These are phyloP conservation scores for Oscheius sp. DNA, from an alignment of 2,888 invertebrate genomes.

Conservation along the genomic window DNA sequence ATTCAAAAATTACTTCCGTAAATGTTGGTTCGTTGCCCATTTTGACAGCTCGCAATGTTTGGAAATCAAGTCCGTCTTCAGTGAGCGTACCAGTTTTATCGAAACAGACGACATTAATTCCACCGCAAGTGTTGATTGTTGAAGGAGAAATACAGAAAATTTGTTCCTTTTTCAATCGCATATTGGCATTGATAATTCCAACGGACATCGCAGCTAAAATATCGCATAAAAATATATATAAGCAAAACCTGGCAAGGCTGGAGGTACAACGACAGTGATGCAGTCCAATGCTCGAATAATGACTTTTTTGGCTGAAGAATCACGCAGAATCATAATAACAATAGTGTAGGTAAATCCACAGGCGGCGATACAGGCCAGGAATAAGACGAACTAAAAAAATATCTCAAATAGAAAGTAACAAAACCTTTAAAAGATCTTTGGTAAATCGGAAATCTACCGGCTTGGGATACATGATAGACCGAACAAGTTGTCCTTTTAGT, in stretches of 20 bases:
- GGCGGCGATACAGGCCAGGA: constrained; percentile 45
- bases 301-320: constrained; percentile 74
- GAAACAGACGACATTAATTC: constrained; percentile 75
- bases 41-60: constrained; percentile 52
- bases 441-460: constrained; percentile 78
- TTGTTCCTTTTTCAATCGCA: constrained; percentile 74
- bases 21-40: constrained; percentile 25
- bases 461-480: constrained; percentile 78
- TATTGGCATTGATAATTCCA: constrained; percentile 76
- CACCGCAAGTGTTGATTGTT: constrained; percentile 76
- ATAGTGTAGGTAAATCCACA: constrained; percentile 81
- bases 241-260: constrained; percentile 81
- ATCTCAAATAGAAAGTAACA: constrained; percentile 74
- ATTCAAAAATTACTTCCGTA: constrained; percentile 33
- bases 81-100: constrained; percentile 76
- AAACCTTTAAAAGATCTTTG: constrained; percentile 76
- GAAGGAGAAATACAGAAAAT: constrained; percentile 77
- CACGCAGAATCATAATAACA: constrained; percentile 81
- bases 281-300: constrained; percentile 86
- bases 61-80: constrained; percentile 73
- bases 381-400: constrained; percentile 46
- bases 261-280: constrained; percentile 91
- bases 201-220: constrained; percentile 77
- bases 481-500: constrained; percentile 80
- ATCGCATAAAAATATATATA: background rate